Evolutionary conservation across 2,888 invertebrate genomes (phyloP).

Genomic region (Drosophila meridionalis): DNA sequence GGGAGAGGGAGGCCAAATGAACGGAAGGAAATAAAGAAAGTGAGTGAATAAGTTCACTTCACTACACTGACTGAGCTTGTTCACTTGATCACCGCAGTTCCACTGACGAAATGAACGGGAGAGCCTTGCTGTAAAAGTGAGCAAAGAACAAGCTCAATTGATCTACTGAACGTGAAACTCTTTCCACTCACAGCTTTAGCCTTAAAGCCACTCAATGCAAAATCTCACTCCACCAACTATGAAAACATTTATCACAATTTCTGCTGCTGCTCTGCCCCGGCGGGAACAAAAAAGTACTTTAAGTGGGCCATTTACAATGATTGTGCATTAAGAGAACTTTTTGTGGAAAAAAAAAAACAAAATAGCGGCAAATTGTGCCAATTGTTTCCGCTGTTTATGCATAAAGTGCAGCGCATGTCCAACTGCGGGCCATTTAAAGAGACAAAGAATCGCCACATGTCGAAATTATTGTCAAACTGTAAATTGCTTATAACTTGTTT

Average conservation of each 20-base stretch:
- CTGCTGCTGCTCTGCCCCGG: background rate
- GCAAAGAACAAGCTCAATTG: background rate
- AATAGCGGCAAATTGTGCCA: constrained; percentile 14
- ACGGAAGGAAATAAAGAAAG: background rate
- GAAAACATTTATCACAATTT: background rate
- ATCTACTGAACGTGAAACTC: background rate
- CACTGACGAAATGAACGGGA: too few species aligned
- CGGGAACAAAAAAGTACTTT: constrained; percentile 3
- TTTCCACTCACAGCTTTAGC: background rate
- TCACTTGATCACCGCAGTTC: background rate
- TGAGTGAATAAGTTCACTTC: background rate
- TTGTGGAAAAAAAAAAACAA: background rate
- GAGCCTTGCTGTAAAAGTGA: background rate
- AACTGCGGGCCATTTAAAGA: constrained; percentile 1
- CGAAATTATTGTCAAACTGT: background rate
- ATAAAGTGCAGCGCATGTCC: constrained; percentile 2
- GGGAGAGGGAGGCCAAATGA: background rate
- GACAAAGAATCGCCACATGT: background rate
- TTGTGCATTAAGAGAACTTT: constrained; percentile 40
- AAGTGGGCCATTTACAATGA: constrained; percentile 38
- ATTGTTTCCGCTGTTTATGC: constrained; percentile 17
- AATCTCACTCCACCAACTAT: constrained; percentile 1
- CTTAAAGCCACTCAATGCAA: background rate
- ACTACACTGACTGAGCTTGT: background rate
- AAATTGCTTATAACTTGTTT: too few species aligned